Evolutionary conservation across 2,797 vertebrate genomes (phyloP), one percentile per base, ranked within the genome.

Genomic region (Cirrhinus molitorella): DNA sequence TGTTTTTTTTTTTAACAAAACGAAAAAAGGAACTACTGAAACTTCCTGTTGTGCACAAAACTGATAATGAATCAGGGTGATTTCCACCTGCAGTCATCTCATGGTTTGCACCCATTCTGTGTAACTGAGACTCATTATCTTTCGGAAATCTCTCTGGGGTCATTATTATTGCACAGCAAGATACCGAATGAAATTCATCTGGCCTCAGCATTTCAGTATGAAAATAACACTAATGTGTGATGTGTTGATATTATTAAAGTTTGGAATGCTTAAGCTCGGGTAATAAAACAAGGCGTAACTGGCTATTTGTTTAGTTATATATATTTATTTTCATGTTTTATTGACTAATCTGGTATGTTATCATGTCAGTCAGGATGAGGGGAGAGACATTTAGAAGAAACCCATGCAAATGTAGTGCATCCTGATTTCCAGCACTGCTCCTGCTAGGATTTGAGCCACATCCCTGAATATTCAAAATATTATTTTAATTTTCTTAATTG

Each of bases 111-210:
- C 23, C 47, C 57, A 86, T 71, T 84, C 55, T 17, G 37, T 14
- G 49, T 65, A 59, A 79, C 45, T 57, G 65, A 83, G 83, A 80
- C 76, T 86, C 85, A 88, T 86, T 85, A 86, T 68, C 53, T 83
- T 79, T 53, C 11, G 28, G 74, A 59, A 75, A 68, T 51, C 71
- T 80, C 83, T 68, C 79, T 63, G 11, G 55, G 81, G 67, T 72
- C 85, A 71, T 72, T 84, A 82, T 77, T 84, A 81, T 77, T 57
- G 65, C 72, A 59, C 85, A 77, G 77, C 73, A 84, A 43, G 78
- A 65, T 43, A 80, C 63, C 77, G 72, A 72, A 76, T 53, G 2
- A 76, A 63, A 75, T 67, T 3, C 31, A 37, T 83, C 34, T 65
- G 25, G 45, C 63, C 37, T 43, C 70, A 80, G 65, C 31, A 10